Evolutionary conservation across 1,140 invertebrate genomes (phyloP), one percentile per base, ranked within the genome.

Genomic region (Macrobrachium rosenbergii): DNA sequence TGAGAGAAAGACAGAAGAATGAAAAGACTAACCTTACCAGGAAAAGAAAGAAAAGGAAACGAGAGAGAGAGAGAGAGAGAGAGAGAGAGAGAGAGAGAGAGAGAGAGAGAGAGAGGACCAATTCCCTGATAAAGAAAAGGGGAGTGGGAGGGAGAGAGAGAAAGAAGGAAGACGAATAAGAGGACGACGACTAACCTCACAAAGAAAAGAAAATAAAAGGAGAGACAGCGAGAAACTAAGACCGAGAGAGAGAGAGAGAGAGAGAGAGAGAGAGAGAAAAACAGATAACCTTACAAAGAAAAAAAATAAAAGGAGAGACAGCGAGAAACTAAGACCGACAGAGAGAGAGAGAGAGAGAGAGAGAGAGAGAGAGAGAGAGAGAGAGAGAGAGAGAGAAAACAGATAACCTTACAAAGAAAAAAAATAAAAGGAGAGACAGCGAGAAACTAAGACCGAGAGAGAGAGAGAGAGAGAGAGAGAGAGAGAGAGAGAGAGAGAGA

Each of bases 21-120:
- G 3, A 37, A 37, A 37, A 37, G 1, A 37, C 3, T 37, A 37
- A 37, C 28, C 28, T 2, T 37, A 37, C 3, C 1, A 37, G 3
- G 28, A 37, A 37, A 37, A 1, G 28, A 37, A 37, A 37, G 28
- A 37, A 3, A 37, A 37, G 1, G 3, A 37, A 37, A 37, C 1
- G 28, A 37, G 28, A 37, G 28, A 37, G 28, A 37, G 28, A 37
- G 28, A 3, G 28, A 37, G 3, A 3, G 28, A 37, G 28, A 37
- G 28, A 37, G 3, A 37, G 3, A 37, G n/a, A 78, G 76, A 78
- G 58, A 59, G 58, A 78, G 76, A 79, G 64, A 59, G 58, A 67
- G 63, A 67, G 58, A 59, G 58, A 78, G 76, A 79, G 64, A 59
- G 58, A 67, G 63, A 67, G 52, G 28, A 64, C 37, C 23, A 37